Evolutionary conservation across 2,113 vertebrate genomes (phyloP).

Genomic region (Rhinopomastus cyanomelas): DNA sequence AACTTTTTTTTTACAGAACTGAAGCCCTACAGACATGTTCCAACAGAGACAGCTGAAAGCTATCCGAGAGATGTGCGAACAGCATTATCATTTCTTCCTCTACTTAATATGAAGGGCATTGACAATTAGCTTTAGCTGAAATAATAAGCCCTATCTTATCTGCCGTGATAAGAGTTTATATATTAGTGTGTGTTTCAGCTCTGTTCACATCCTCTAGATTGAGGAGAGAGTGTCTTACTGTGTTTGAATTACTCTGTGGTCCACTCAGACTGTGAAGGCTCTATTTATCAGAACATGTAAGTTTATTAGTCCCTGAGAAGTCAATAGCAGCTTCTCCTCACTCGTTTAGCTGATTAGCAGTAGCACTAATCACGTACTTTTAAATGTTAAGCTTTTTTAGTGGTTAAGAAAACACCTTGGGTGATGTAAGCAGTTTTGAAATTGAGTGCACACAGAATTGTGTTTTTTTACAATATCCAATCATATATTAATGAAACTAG

Average conservation of each 20-base stretch:
- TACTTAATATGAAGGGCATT: neutral
- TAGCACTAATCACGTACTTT: neutral
- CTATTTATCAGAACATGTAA: neutral
- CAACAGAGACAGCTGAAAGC: neutral
- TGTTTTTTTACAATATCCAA: neutral
- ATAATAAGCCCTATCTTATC: neutral
- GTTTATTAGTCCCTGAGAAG: neutral
- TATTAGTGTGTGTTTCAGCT: neutral
- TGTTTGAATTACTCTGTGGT: neutral
- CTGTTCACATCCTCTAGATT: neutral
- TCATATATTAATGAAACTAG: neutral
- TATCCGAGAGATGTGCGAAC: neutral
- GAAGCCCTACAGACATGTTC: neutral
- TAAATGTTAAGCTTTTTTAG: neutral
- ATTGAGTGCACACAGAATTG: neutral
- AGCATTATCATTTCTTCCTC: neutral
- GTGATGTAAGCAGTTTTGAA: neutral
- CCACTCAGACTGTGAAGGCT: neutral
- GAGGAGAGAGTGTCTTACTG: neutral
- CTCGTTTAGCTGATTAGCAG: neutral
- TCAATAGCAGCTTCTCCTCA: neutral
- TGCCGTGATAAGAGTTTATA: neutral
- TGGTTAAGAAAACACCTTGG: neutral
- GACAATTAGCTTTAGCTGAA: conserved; percentile 23
- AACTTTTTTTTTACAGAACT: neutral